phyloP scores from a whole-genome alignment of 2,888 invertebrate species.

The Smittia sp. region DNA sequence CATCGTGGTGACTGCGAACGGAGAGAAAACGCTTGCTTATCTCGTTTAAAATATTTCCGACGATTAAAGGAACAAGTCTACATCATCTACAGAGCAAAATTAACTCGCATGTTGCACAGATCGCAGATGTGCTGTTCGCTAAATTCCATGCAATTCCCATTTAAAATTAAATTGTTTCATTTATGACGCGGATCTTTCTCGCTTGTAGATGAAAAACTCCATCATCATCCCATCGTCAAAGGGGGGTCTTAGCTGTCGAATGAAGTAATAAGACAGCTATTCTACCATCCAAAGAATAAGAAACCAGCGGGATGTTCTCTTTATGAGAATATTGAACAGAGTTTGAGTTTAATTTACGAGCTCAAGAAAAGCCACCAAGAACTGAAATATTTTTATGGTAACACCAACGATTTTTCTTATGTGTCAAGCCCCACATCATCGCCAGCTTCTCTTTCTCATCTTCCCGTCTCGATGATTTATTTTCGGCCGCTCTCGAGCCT shows the following conservation, averaged over 20 bases:
- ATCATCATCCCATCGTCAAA: too few relatives aligned
- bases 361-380: too few relatives aligned
- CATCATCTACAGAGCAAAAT: neutral
- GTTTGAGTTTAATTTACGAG: too few relatives aligned
- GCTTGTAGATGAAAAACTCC: neutral
- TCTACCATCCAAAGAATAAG: too few relatives aligned
- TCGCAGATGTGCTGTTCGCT: neutral
- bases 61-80: neutral
- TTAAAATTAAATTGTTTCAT: neutral
- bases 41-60: neutral
- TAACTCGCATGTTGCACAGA: neutral
- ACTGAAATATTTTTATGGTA: too few relatives aligned
- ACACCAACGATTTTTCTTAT: too few relatives aligned
- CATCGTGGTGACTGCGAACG: conserved; percentile 19
- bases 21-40: neutral
- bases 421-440: too few relatives aligned
- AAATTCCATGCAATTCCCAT: neutral
- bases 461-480: neutral
- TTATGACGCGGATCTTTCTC: neutral
- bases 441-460: neutral
- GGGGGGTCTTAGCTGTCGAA: too few relatives aligned
- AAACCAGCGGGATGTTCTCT: too few relatives aligned
- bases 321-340: too few relatives aligned
- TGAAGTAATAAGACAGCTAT: too few relatives aligned
- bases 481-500: neutral